Evolutionary conservation across 2,113 vertebrate species (phyloP).

Genomic region (Columba livia): DNA sequence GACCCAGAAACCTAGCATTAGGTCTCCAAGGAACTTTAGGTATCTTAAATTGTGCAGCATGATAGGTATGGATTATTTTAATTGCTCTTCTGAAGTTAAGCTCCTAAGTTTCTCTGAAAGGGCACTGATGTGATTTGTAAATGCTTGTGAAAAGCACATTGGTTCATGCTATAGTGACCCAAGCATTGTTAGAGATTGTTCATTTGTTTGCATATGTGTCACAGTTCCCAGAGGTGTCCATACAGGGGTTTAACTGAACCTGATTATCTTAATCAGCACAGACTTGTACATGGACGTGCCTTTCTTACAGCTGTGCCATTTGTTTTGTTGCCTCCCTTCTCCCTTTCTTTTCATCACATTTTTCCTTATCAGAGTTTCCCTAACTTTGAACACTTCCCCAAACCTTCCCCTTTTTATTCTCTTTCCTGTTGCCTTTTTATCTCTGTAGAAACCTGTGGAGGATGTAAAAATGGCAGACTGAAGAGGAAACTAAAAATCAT

Average conservation of each 20-base stretch:
- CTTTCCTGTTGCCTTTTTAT: not conserved
- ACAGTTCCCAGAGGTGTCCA: not conserved
- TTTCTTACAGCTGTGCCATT: not conserved
- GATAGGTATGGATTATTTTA: slow-evolving; percentile 47
- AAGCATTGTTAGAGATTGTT: not conserved
- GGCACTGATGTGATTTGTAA: not conserved
- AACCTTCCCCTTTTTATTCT: not conserved
- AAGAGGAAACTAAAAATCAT: not conserved
- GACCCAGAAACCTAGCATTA: slow-evolving; percentile 20
- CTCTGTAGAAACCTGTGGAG: not conserved
- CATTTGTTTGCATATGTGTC: not conserved
- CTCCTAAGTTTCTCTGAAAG: not conserved
- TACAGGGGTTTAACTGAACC: not conserved
- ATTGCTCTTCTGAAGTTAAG: slow-evolving; percentile 38
- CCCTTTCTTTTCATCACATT: not conserved
- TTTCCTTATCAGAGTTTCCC: not conserved
- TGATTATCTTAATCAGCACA: slow-evolving; percentile 21
- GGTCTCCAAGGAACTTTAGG: not conserved
- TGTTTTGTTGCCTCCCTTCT: not conserved
- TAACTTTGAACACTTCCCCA: not conserved
- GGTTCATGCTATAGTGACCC: not conserved
- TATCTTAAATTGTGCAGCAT: not conserved
- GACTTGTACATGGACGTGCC: not conserved
- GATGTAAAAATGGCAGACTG: not conserved
- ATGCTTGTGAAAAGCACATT: slow-evolving; percentile 4